Conservation (phyloP, 2,888 invertebrate genomes). For the Pseudococcus viburni region DNA sequence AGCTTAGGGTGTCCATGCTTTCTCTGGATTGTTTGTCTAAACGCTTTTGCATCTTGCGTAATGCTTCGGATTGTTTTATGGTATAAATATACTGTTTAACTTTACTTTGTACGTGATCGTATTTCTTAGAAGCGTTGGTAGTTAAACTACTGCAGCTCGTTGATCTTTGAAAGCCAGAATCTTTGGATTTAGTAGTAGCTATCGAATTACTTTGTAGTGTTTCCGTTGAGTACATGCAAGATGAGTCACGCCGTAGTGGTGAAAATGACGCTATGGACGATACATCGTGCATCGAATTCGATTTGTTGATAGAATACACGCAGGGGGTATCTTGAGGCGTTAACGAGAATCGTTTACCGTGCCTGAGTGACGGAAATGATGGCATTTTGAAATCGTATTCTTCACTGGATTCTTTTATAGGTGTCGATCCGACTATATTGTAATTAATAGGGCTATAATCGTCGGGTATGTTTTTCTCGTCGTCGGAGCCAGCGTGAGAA, state of each 20-base stretch:
- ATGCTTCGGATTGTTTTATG: constrained; percentile 68
- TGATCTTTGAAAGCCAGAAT: constrained; percentile 69
- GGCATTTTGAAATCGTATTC: constrained; percentile 62
- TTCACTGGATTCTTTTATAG: constrained; percentile 19
- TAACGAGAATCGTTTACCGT: constrained; percentile 59
- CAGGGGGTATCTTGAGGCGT: constrained; percentile 39
- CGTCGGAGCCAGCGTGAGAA: constrained; percentile 31
- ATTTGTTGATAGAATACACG: constrained; percentile 66
- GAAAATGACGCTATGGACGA: constrained; percentile 68
- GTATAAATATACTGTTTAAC: constrained; percentile 69
- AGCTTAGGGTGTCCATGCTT: constrained; percentile 34
- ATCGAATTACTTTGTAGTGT: constrained; percentile 67
- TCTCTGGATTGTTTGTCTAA: constrained; percentile 11
- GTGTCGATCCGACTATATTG: constrained; percentile 8
- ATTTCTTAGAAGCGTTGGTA: constrained; percentile 68
- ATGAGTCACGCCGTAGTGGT: constrained; percentile 66
- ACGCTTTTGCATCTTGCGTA: constrained; percentile 67
- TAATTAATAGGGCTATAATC: constrained; percentile 52
- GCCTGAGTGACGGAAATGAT: constrained; percentile 7
- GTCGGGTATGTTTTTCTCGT: constrained; percentile 3
- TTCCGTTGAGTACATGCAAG: constrained; percentile 67
- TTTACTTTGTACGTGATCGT: constrained; percentile 70
- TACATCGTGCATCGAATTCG: constrained; percentile 69
- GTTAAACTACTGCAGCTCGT: constrained; percentile 69
- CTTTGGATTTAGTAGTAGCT: constrained; percentile 69